phyloP scores from a whole-genome alignment of 1,140 invertebrate genomes.

The Nebria ingens region DNA sequence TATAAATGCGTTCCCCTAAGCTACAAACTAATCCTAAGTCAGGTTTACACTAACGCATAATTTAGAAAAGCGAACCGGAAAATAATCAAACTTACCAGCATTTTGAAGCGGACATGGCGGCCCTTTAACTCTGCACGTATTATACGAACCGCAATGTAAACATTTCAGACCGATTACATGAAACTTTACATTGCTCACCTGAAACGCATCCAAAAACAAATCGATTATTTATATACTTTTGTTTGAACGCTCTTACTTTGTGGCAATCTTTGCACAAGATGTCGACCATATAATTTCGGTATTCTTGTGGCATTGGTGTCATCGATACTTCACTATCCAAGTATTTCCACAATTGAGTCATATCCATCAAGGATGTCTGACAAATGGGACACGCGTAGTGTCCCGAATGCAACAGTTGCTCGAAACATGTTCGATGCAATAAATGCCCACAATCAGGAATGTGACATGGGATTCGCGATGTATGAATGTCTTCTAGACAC shows the following conservation, averaged over 20 bases:
- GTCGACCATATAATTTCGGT: constrained; percentile 61
- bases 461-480: constrained; percentile 73
- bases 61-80: no score
- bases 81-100: neutral
- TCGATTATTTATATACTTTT: constrained; percentile 1
- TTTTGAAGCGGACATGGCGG: constrained; percentile 14
- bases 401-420: constrained; percentile 61
- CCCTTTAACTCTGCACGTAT: constrained; percentile 65
- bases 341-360: constrained; percentile 70
- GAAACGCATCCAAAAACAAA: constrained; percentile 24
- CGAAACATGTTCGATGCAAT: constrained; percentile 70
- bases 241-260: constrained; percentile 47
- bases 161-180: constrained; percentile 80
- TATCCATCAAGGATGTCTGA: constrained; percentile 73
- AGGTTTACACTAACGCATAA: no score
- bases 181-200: constrained; percentile 71
- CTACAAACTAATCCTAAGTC: no score
- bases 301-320: constrained; percentile 74
- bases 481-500: constrained; percentile 81
- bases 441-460: constrained; percentile 80
- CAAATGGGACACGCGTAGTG: constrained; percentile 82
- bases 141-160: constrained; percentile 72
- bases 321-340: constrained; percentile 67
- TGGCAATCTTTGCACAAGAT: constrained; percentile 85
- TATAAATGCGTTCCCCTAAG: no score